These are phyloP conservation scores for Trichoplusia ni DNA, from an alignment of 1,140 invertebrate species.

Conservation along the genomic window DNA sequence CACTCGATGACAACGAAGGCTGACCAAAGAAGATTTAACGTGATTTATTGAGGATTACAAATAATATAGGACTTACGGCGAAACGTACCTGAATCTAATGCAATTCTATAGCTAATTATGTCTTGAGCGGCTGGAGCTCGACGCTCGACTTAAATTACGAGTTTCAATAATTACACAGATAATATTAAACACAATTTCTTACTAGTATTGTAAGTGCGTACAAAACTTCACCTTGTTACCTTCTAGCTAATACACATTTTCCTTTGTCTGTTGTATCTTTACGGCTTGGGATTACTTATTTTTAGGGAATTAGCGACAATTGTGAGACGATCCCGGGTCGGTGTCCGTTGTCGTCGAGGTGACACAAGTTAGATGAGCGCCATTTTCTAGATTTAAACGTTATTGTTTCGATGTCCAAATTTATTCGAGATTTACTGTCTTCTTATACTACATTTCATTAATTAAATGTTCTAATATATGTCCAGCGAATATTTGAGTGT, in stretches of 20 bases:
- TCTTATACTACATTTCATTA: constrained; percentile 49
- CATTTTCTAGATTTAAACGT: constrained; percentile 53
- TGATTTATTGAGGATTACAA: constrained; percentile 1
- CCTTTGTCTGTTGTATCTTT: not conserved
- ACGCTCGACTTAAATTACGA: too few relatives aligned
- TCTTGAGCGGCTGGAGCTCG: too few relatives aligned
- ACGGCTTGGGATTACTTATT: too few relatives aligned
- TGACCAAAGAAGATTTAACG: constrained; percentile 10
- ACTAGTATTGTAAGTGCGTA: too few relatives aligned
- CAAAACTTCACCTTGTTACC: too few relatives aligned
- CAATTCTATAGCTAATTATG: not conserved
- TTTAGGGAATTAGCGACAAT: not conserved
- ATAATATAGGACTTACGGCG: constrained; percentile 11
- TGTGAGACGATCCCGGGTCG: not conserved
- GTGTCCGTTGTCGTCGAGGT: constrained; percentile 23
- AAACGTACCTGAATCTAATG: constrained; percentile 15
- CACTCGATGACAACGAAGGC: constrained; percentile 15
- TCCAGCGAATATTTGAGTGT: constrained; percentile 32
- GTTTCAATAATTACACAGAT: too few relatives aligned
- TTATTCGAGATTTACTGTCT: constrained; percentile 71
- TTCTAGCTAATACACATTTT: not conserved
- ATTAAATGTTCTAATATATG: constrained; percentile 31
- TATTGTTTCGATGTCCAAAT: constrained; percentile 71
- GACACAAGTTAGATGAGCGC: constrained; percentile 42
- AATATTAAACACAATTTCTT: too few relatives aligned